Percentiles rank a stretch among this genome's conserved stretches.
These are phyloP conservation scores for Drosophila sp. DNA, from an alignment of 1,140 invertebrate species.

Conservation along the genomic window DNA sequence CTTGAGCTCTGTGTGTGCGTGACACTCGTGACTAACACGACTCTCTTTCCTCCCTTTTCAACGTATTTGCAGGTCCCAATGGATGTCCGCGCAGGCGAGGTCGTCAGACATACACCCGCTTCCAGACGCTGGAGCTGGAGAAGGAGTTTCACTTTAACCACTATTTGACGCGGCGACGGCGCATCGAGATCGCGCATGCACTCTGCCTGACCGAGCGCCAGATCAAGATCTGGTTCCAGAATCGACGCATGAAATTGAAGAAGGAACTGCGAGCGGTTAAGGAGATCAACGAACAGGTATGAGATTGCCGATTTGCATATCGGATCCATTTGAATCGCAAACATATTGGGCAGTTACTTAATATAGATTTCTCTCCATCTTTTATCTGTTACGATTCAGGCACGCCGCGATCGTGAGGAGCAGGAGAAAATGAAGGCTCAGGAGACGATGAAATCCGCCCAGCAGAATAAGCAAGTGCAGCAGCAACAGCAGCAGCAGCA, in stretches of 20 bases:
- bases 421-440: constrained; percentile 96
- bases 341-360: neutral
- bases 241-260: constrained; percentile 98
- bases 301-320: constrained; percentile 22
- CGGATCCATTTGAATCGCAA: neutral
- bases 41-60: constrained; percentile 40
- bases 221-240: constrained; percentile 99
- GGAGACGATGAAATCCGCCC: constrained; percentile 93
- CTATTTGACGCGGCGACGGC: constrained; percentile 96
- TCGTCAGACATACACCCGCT: constrained; percentile 97
- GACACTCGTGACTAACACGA: constrained; percentile 59
- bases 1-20: constrained; percentile 23
- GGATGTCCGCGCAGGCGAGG: constrained; percentile 97
- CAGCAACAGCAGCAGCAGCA: constrained; percentile 87
- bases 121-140: constrained; percentile 97
- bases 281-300: constrained; percentile 96
- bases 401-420: constrained; percentile 94
- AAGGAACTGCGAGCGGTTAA: constrained; percentile 96
- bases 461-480: constrained; percentile 87
- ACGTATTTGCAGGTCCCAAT: constrained; percentile 93
- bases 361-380: neutral
- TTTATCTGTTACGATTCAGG: constrained; percentile 48
- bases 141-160: constrained; percentile 99
- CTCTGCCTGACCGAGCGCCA: constrained; percentile 98
- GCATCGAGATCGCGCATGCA: constrained; percentile 98